A percentile compares a stretch with the other conserved stretches of the same genome.
phyloP scores from a whole-genome alignment of 2,888 invertebrate genomes.

The Himalopsyche tibetana region DNA sequence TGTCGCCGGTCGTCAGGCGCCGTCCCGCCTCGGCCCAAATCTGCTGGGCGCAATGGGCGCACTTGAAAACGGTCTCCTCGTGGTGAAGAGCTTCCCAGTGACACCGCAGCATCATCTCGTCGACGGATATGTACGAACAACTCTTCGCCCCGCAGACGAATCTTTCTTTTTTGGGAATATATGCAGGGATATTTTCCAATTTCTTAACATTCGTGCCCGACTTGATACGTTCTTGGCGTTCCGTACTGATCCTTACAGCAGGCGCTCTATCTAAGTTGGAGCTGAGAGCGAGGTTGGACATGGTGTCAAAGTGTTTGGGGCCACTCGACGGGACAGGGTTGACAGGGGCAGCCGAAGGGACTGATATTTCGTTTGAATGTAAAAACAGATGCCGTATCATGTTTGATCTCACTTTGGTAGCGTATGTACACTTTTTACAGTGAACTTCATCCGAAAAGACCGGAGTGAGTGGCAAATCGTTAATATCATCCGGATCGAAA shows the following conservation, averaged over 20 bases:
- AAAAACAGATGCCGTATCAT: constrained; percentile 83
- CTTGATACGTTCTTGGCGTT: constrained; percentile 57
- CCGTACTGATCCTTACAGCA: constrained; percentile 47
- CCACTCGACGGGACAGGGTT: constrained; percentile 89
- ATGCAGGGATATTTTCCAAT: constrained; percentile 71
- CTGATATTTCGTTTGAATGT: constrained; percentile 80
- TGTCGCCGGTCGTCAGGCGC: constrained; percentile 78
- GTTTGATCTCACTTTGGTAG: constrained; percentile 83
- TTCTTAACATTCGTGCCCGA: neutral
- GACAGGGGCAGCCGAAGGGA: constrained; percentile 83
- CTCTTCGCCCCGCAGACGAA: constrained; percentile 84
- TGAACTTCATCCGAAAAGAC: constrained; percentile 79
- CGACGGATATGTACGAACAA: constrained; percentile 84
- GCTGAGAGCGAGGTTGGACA: constrained; percentile 89
- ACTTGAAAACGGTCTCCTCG: constrained; percentile 78
- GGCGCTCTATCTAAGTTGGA: constrained; percentile 71
- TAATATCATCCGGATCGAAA: constrained; percentile 79
- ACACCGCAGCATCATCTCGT: constrained; percentile 83
- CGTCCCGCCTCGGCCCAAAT: constrained; percentile 73
- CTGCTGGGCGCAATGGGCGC: constrained; percentile 83
- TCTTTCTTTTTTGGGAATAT: constrained; percentile 77
- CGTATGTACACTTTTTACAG: constrained; percentile 83
- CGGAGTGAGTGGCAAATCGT: constrained; percentile 80
- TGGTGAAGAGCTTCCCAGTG: constrained; percentile 85
- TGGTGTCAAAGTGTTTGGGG: constrained; percentile 89